Percentiles rank a stretch among this genome's conserved stretches.
phyloP scores from a whole-genome alignment of 1,140 invertebrate genomes.

The Limonius californicus region DNA sequence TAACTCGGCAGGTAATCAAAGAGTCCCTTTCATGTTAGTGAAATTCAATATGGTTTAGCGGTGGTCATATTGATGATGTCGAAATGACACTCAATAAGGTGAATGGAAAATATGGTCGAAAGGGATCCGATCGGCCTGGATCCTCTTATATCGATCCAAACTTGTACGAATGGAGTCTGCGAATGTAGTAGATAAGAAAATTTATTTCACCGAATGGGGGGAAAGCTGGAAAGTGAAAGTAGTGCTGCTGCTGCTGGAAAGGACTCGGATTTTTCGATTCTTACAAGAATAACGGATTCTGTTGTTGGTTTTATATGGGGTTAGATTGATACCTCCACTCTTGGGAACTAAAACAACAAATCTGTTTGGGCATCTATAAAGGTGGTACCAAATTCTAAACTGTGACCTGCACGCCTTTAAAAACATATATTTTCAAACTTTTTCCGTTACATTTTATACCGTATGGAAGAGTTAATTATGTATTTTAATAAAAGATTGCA shows the following conservation, averaged over 20 bases:
- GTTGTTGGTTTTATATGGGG: neutral
- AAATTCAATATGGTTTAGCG: slow-evolving; percentile 32
- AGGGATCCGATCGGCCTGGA: slow-evolving; percentile 12
- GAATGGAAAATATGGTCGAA: slow-evolving; percentile 26
- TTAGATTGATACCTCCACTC: too few species aligned
- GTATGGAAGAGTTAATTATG: too few species aligned
- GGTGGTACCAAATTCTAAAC: too few species aligned
- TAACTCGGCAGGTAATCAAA: slow-evolving; percentile 13
- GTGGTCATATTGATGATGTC: slow-evolving; percentile 35
- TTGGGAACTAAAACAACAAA: too few species aligned
- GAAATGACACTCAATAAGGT: slow-evolving; percentile 32
- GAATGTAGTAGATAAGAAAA: slow-evolving; percentile 9
- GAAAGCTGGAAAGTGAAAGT: neutral
- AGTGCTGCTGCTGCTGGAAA: neutral
- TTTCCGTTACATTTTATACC: too few species aligned
- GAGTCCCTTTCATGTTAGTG: slow-evolving; percentile 28
- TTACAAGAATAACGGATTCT: neutral
- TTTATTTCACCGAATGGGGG: neutral
- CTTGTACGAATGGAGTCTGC: slow-evolving; percentile 15
- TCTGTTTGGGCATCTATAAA: too few species aligned
- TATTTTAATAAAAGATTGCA: too few species aligned
- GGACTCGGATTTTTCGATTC: slow-evolving; percentile 4
- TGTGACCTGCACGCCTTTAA: too few species aligned
- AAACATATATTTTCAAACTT: too few species aligned
- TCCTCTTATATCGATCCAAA: slow-evolving; percentile 29